These are phyloP conservation scores for Acanthochromis polyacanthus DNA, from an alignment of 2,113 vertebrate species.

Conservation along the genomic window DNA sequence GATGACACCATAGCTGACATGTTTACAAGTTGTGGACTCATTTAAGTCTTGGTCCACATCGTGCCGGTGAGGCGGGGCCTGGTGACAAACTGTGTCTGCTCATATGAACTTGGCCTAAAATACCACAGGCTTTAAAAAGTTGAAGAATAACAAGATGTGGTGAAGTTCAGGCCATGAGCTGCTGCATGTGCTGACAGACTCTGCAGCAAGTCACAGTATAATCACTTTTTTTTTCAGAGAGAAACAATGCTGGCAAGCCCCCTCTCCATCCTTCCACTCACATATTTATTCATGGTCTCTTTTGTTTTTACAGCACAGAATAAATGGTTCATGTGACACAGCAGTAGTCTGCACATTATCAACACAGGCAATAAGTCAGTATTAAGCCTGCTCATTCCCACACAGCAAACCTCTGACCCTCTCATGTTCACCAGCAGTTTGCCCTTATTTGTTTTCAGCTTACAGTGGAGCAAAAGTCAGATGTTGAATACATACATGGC, in stretches of 20 bases:
- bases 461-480: conserved; percentile 37
- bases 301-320: conserved; percentile 95
- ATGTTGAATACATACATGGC: not conserved
- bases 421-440: conserved; percentile 65
- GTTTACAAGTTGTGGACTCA: too few relatives aligned
- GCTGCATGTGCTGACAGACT: conserved; percentile 90
- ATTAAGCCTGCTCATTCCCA: conserved; percentile 83
- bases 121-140: conserved; percentile 81
- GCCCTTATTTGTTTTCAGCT: conserved; percentile 81
- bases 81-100: not conserved
- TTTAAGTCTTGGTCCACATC: too few relatives aligned
- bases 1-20: too few relatives aligned
- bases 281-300: conserved; percentile 95
- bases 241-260: conserved; percentile 87
- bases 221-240: conserved; percentile 80
- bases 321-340: conserved; percentile 96
- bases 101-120: conserved; percentile 71
- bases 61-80: too few relatives aligned
- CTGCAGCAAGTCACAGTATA: conserved; percentile 92
- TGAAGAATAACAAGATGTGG: conserved; percentile 86
- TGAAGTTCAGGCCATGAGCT: conserved; percentile 87
- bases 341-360: conserved; percentile 93
- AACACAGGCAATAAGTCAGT: conserved; percentile 98
- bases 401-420: conserved; percentile 68
- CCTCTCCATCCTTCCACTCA: conserved; percentile 50